Evolutionary conservation across 2,888 invertebrate species (phyloP), one percentile per base, ranked within the genome.

Genomic region (Rhorus exstirpatorius): DNA sequence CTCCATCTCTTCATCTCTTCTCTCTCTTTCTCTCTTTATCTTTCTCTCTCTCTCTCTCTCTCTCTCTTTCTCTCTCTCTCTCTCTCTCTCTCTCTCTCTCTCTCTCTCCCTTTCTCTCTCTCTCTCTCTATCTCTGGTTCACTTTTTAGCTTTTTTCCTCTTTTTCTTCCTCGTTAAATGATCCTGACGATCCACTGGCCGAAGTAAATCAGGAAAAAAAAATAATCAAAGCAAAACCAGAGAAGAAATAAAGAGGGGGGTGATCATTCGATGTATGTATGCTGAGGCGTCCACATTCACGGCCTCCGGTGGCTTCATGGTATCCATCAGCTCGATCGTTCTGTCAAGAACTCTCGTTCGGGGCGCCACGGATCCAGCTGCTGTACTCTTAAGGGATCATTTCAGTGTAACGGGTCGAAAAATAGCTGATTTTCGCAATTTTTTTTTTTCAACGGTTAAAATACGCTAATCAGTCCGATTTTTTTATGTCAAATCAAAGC

Each of bases 261-360:
- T 72, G 83, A 83, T 76, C 76, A 81, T 81, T 77, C 84, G 83
- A n/a, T n/a, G n/a, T n/a, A 78, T 84, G 76, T 81, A 76, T 80
- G 79, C 21, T 74, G 65, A 65, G 75, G 79, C 79, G 60, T 71
- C 82, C 65, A 79, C 41, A 74, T 78, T 74, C 74, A 55, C 70
- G 74, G 68, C 74, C 53, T 51, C 60, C 60, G 67, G 17, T 67
- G 35, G 70, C 75, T 71, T 21, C 53, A 24, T 55, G n/a, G 68
- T 61, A 78, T 76, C 65, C 55, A 49, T 35, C 38, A 21, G 21
- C 68, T 82, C 74, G 77, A 84, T 63, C 83, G 85, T 84, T 88
- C 88, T 87, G 88, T 87, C 90, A 87, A 90, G 89, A 89, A 86
- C 88, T 68, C 67, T 21, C 19, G 85, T 53, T 83, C 81, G n/a